A percentile compares a stretch with the other conserved stretches of the same genome.
These are phyloP conservation scores for Lapara coniferarum DNA, from an alignment of 2,888 invertebrate species.

Conservation along the genomic window DNA sequence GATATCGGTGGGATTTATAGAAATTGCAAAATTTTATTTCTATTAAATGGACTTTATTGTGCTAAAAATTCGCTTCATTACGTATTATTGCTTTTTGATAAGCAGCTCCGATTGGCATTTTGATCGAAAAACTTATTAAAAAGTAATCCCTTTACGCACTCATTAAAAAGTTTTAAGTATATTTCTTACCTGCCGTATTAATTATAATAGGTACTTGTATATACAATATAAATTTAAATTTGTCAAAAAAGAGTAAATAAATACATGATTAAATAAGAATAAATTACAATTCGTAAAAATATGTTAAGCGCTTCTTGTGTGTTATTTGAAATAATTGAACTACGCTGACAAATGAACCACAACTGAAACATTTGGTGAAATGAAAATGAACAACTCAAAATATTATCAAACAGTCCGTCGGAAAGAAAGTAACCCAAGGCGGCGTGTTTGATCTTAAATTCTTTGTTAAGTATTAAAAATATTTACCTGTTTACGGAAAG, in stretches of 20 bases:
- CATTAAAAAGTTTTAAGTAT: no score
- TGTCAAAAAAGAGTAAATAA: no score
- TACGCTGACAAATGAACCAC: not conserved
- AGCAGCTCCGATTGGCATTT: no score
- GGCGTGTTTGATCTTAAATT: conserved; percentile 52
- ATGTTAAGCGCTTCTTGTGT: not conserved
- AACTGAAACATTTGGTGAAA: conserved; percentile 29
- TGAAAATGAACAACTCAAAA: conserved; percentile 24
- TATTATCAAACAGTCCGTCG: conserved; percentile 41
- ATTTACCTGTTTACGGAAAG: conserved; percentile 56
- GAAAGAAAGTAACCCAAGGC: conserved; percentile 48
- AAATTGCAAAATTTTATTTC: conserved; percentile 30
- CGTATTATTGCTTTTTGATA: no score
- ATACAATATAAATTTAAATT: no score
- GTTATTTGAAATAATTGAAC: not conserved
- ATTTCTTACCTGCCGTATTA: no score
- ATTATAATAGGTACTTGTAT: no score
- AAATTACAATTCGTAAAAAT: not conserved
- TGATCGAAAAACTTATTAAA: no score
- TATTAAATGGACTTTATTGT: not conserved
- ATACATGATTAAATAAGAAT: no score
- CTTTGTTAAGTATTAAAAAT: conserved; percentile 49
- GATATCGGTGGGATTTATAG: conserved; percentile 58
- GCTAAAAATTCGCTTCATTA: not conserved
- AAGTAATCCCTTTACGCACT: no score